Base-by-base conservation (phyloP, 2,888 invertebrate species). In the Euzetes globulus region DNA sequence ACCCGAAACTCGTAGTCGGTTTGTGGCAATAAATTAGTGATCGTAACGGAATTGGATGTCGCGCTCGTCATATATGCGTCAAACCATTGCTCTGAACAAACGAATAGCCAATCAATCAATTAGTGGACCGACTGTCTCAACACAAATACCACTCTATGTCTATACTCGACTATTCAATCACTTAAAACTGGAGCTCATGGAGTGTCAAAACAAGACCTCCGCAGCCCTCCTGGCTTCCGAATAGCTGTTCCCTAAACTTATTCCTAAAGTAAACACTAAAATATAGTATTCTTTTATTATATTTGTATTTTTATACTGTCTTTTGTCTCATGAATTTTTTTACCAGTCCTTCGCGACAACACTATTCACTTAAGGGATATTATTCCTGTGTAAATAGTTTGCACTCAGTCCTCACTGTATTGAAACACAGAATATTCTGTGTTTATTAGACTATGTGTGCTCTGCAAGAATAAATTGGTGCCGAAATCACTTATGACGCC, bases 1-100 rank as follows among this genome's bases (percentile, higher is more conserved):
- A 78, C 73, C 27, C 77, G 72, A 25, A 79, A 75, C 33, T 77
- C 74, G 29, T 78, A 78, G 6, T 72, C 75, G 6, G 76, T 77
- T 55, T 74, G 71, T n/a, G 79, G 78, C 11, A 52, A 27, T 29
- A 79, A 60, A 47, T 75, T 75, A 33, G 25, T 75, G 11, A 79
- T 76, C 7, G 76, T 65, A 25, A 77, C 47, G 11, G 74, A 41
- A 45, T 70, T 77, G n/a, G 75, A 63, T 47, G 58, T 45, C 33
- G 68, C 60, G n/a, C 50, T 71, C 13, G 50, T 74, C 71, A 75
- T 72, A 45, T 37, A 70, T 41, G 71, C 63, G 71, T 74, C 71
- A 3, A 73, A 55, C 74, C 74, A 76, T 25, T 72, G 71, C 58
- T 76, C 70, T 73, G 37, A 22, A 52, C 22, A 52, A 52, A 19